Percentiles rank a stretch among this genome's conserved stretches.
Conservation (phyloP, 2,888 invertebrate genomes). For the Liopterus haemorrhoidalis region DNA sequence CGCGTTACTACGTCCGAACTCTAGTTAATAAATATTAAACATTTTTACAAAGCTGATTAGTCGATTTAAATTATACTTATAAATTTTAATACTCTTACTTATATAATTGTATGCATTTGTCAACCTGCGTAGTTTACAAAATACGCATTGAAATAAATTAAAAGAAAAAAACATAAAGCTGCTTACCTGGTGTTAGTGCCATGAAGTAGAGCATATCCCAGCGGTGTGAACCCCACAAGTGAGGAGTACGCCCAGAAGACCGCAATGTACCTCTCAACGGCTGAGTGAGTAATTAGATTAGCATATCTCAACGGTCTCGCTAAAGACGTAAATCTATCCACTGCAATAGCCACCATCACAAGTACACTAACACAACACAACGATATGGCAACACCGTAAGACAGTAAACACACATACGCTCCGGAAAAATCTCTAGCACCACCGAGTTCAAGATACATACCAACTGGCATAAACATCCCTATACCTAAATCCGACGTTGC, state of each 20-base stretch:
- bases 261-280: conserved; percentile 53
- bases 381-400: conserved; percentile 54
- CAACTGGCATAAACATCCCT: conserved; percentile 55
- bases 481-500: conserved; percentile 55
- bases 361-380: conserved; percentile 56
- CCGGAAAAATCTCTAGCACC: conserved; percentile 45
- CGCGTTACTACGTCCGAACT: no score
- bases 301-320: conserved; percentile 58
- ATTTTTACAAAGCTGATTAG: no score
- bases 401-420: conserved; percentile 50
- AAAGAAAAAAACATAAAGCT: conserved; percentile 2
- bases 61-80: no score
- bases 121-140: no score
- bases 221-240: conserved; percentile 51
- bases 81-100: no score
- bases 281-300: conserved; percentile 57
- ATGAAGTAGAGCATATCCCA: conserved; percentile 46
- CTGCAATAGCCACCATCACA: conserved; percentile 57
- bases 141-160: no score
- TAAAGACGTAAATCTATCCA: conserved; percentile 56
- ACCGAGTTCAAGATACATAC: conserved; percentile 53
- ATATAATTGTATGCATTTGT: no score
- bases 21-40: no score
- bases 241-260: conserved; percentile 56
- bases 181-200: conserved; percentile 38